These are phyloP conservation scores for Nanger granti DNA, from an alignment of 2,113 vertebrate genomes.

Conservation along the genomic window DNA sequence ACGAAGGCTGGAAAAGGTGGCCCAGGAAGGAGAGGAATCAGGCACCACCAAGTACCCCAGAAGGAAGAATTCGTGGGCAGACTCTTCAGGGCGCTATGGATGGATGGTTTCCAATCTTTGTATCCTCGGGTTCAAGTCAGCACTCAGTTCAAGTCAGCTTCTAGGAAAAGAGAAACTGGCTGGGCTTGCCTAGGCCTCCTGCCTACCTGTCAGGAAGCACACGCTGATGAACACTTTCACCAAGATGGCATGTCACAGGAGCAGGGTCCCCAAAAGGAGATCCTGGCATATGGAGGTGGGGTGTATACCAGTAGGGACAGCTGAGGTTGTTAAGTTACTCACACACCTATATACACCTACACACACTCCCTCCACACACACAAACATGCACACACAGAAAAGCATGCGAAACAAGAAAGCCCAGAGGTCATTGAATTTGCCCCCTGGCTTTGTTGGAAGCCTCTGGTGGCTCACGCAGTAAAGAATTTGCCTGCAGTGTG, in stretches of 20 bases:
- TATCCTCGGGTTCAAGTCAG: neutral
- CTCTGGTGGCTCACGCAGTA: neutral
- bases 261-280: neutral
- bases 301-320: neutral
- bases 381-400: neutral
- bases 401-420: neutral
- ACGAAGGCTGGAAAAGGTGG: too few species aligned
- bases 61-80: neutral
- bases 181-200: neutral
- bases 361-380: neutral
- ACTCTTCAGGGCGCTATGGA: neutral
- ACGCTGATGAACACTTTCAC: neutral
- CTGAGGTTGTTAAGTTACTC: neutral
- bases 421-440: neutral
- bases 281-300: neutral
- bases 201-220: neutral
- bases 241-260: neutral
- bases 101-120: neutral
- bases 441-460: neutral
- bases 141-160: neutral
- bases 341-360: too few species aligned
- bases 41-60: fast-evolving
- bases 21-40: neutral
- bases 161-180: neutral
- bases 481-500: neutral